Evolutionary conservation across 2,797 vertebrate species (phyloP).

Genomic region (Mormyrops boulengeri): DNA sequence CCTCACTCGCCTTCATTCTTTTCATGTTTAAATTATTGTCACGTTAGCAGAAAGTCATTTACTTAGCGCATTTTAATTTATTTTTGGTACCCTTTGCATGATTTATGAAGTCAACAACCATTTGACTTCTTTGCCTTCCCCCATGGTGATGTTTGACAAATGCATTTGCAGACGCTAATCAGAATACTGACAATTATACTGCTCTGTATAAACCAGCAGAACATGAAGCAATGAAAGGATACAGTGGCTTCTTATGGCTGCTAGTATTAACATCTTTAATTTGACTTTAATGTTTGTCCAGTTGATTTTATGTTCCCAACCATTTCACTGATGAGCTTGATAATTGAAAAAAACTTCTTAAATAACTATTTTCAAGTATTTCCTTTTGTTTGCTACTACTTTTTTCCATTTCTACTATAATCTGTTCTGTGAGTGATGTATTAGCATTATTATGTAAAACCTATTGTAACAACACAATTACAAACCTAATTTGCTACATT

Average conservation of each 20-base stretch:
- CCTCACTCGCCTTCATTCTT: not conserved
- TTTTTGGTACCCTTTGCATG: constrained; percentile 1
- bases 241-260: not conserved
- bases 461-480: not conserved
- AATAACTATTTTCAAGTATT: not conserved
- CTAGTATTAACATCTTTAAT: not conserved
- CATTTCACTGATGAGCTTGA: not conserved
- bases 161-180: not conserved
- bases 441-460: not conserved
- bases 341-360: not conserved
- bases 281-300: not conserved
- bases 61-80: not conserved
- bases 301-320: not conserved
- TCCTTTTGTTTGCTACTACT: not conserved
- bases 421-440: not conserved
- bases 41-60: not conserved
- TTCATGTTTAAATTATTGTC: not conserved
- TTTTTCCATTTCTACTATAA: not conserved
- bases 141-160: not conserved
- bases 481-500: not conserved
- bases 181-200: not conserved
- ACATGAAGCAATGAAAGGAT: not conserved
- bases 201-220: not conserved
- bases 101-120: constrained; percentile 1
- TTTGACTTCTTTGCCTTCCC: not conserved